Percentiles rank a stretch among this genome's conserved stretches.
These are phyloP conservation scores for Mesochorus sp. DNA, from an alignment of 2,888 invertebrate species.

Conservation along the genomic window DNA sequence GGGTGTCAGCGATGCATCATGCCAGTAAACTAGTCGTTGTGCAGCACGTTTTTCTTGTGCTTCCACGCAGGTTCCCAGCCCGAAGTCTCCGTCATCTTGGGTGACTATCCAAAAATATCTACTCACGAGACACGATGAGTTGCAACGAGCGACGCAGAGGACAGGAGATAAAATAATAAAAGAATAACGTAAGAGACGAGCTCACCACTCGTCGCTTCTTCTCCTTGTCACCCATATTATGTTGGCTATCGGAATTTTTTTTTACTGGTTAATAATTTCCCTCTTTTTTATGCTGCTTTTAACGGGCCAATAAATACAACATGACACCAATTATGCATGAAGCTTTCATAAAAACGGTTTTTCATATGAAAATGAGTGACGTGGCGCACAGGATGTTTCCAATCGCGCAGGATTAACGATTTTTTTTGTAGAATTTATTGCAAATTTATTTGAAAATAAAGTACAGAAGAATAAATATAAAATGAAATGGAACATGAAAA, in stretches of 20 bases:
- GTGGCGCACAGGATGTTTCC: conserved; percentile 1
- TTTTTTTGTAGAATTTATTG: conserved; percentile 13
- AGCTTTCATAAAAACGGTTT: conserved; percentile 24
- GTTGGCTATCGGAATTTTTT: background rate
- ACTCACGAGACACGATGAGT: conserved; percentile 38
- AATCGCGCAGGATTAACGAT: conserved; percentile 46
- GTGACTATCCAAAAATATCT: conserved; percentile 56
- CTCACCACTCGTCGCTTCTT: conserved; percentile 19
- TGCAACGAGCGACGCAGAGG: conserved; percentile 19
- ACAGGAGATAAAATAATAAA: background rate
- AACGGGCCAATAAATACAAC: conserved; percentile 50
- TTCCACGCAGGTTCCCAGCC: background rate
- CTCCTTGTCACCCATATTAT: background rate
- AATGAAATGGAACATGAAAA: background rate
- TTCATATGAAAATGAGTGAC: conserved; percentile 3
- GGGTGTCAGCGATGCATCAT: conserved; percentile 6
- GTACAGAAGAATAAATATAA: conserved; percentile 6
- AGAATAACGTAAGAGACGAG: conserved; percentile 14
- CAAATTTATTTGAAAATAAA: background rate
- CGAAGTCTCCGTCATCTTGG: conserved; percentile 15
- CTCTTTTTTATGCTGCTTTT: conserved; percentile 5
- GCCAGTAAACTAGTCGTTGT: conserved; percentile 7
- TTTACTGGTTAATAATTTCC: conserved; percentile 11
- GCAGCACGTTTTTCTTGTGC: background rate
- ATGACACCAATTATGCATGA: conserved; percentile 57